A percentile compares a stretch with the other conserved stretches of the same genome.
These are phyloP conservation scores for Pipra filicauda DNA, from an alignment of 2,113 vertebrate species.

Conservation along the genomic window DNA sequence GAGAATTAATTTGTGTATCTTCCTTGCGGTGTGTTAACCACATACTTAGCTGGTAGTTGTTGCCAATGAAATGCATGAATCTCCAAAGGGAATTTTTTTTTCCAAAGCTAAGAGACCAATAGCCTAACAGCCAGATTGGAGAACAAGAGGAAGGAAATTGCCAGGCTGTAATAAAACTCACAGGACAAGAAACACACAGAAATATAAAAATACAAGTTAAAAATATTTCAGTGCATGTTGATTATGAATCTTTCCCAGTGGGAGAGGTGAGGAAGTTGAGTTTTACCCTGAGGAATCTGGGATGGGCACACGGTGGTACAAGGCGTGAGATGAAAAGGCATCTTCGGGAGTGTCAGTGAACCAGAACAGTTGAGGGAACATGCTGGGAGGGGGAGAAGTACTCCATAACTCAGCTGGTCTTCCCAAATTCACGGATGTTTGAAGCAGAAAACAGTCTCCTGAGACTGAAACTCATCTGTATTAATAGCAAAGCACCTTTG, in stretches of 20 bases:
- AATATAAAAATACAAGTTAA: not conserved
- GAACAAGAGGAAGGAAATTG: not conserved
- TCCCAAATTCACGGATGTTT: not conserved
- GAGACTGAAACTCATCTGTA: not conserved
- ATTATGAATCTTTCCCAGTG: not conserved
- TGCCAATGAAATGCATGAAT: not conserved
- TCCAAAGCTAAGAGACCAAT: not conserved
- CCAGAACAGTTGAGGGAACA: slow-evolving; percentile 3
- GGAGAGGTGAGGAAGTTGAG: slow-evolving; percentile 19
- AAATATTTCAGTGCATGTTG: not conserved
- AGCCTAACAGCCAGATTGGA: not conserved
- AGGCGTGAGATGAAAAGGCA: not conserved
- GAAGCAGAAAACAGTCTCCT: not conserved
- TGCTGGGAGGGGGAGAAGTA: not conserved
- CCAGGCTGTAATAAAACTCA: not conserved
- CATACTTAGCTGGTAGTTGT: not conserved
- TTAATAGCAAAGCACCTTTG: not conserved
- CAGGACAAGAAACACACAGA: not conserved
- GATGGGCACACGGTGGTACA: not conserved
- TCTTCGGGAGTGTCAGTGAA: not conserved
- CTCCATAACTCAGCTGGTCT: not conserved
- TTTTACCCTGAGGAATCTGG: slow-evolving; percentile 10
- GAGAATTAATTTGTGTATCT: not conserved
- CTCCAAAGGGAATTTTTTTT: not conserved
- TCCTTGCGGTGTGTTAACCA: not conserved